Evolutionary conservation across 2,888 invertebrate genomes (phyloP), one percentile per base, ranked within the genome.

Genomic region (Brachypalpus laphriformis): DNA sequence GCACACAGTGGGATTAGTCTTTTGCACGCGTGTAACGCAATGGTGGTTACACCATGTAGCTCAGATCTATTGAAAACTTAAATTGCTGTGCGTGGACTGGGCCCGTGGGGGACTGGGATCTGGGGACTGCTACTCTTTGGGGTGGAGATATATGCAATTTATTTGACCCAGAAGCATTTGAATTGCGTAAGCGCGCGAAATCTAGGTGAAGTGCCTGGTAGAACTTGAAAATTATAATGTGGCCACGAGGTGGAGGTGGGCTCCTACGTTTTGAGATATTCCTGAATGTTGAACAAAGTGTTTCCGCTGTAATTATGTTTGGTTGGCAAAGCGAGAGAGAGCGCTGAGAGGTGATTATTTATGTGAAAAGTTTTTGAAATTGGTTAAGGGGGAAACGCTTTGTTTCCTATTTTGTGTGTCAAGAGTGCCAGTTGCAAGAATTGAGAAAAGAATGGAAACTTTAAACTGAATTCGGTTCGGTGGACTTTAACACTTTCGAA

Each of bases 281-380:
- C 22, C 59, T 61, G 51, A 51, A 66, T 61, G 65, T 63, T 72
- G 77, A 82, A 72, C 77, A 82, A 82, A 77, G 72, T 77, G 68
- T 40, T 82, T 82, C 61, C 61, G 66, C 54, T 72, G 66, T 82
- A 68, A 82, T 82, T 77, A 61, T 72, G 45, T 72, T 77, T 66
- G 45, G 51, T 18, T 61, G 59, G 42, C 68, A 56, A 61, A 45
- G 9, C 49, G 25, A 7, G 37, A 47, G 45, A 7, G 37, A 37
- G 51, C 42, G 42, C 47, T 28, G 56, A 42, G 57, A 57, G 59
- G 77, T 66, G 71, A 77, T 77, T 77, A 72, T 82, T 82, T 61
- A 47, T 82, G 77, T 47, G 68, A 54, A 77, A 77, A 61, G 51
- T 77, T 77, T 61, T 68, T 28, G 31, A 68, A 68, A 14, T 68